phyloP scores from a whole-genome alignment of 2,888 invertebrate genomes.

The Papilio elwesi region DNA sequence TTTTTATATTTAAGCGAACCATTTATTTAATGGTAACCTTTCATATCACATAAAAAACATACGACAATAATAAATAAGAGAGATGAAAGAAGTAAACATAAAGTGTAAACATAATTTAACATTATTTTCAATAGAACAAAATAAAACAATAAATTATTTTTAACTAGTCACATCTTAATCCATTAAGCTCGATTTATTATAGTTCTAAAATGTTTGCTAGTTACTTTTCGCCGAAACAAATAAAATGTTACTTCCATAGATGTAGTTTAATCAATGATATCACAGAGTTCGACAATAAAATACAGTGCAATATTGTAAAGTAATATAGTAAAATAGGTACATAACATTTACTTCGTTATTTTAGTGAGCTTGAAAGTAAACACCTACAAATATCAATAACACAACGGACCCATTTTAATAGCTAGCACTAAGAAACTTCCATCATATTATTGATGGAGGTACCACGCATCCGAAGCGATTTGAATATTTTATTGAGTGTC shows the following conservation, averaged over 20 bases:
- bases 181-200: constrained; percentile 43
- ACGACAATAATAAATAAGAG: neutral
- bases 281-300: constrained; percentile 51
- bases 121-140: constrained; percentile 31
- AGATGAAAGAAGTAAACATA: constrained; percentile 19
- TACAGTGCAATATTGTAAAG: constrained; percentile 36
- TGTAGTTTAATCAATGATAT: constrained; percentile 43
- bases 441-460: neutral
- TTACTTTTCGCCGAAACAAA: constrained; percentile 31
- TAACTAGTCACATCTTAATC: constrained; percentile 35
- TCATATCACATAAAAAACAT: constrained; percentile 31
- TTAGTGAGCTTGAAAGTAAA: constrained; percentile 27
- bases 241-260: constrained; percentile 26
- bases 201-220: constrained; percentile 33
- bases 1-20: constrained; percentile 32
- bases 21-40: constrained; percentile 34
- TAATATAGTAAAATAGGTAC: constrained; percentile 39
- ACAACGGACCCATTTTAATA: constrained; percentile 1
- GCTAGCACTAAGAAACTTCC: neutral
- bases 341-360: constrained; percentile 25
- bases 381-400: constrained; percentile 15
- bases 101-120: constrained; percentile 5
- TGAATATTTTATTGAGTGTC: neutral
- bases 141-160: constrained; percentile 44
- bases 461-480: neutral